These are phyloP conservation scores for Philereme transversata DNA, from an alignment of 2,888 invertebrate species.

Conservation along the genomic window DNA sequence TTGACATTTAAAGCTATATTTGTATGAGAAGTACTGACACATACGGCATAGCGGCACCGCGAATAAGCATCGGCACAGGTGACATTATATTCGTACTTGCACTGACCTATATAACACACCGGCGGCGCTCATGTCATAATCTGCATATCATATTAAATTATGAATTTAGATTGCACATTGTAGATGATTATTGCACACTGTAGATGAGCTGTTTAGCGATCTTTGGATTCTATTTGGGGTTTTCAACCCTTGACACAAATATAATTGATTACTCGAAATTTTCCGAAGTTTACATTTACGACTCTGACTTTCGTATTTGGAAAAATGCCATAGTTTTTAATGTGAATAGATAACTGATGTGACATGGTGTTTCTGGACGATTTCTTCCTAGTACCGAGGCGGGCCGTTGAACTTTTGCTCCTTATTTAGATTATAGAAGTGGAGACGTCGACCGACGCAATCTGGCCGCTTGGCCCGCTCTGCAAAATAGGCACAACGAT, in stretches of 20 bases:
- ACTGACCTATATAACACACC: slow-evolving; percentile 62
- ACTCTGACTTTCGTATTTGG: slow-evolving; percentile 20
- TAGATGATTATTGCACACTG: not conserved
- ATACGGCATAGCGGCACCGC: slow-evolving; percentile 30
- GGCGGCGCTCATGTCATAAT: slow-evolving; percentile 31
- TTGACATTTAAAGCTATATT: slow-evolving; percentile 63
- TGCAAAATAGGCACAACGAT: slow-evolving; percentile 70
- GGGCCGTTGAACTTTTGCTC: slow-evolving; percentile 82
- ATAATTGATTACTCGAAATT: not conserved
- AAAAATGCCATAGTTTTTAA: slow-evolving; percentile 24
- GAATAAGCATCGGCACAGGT: slow-evolving; percentile 47
- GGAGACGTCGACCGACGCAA: slow-evolving; percentile 74
- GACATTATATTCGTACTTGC: slow-evolving; percentile 47
- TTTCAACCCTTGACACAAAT: not conserved
- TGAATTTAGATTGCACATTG: slow-evolving; percentile 1
- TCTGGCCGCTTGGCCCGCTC: slow-evolving; percentile 61
- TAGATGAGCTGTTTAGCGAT: not conserved
- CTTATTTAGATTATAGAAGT: slow-evolving; percentile 83
- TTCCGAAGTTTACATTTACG: not conserved
- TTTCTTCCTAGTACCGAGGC: slow-evolving; percentile 65
- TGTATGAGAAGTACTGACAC: slow-evolving; percentile 40
- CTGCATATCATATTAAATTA: slow-evolving; percentile 19
- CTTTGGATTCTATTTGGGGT: slow-evolving; percentile 2
- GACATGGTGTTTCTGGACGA: slow-evolving; percentile 57
- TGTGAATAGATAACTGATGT: slow-evolving; percentile 30